These are phyloP conservation scores for Orius laevigatus DNA, from an alignment of 1,140 invertebrate genomes.

Conservation along the genomic window DNA sequence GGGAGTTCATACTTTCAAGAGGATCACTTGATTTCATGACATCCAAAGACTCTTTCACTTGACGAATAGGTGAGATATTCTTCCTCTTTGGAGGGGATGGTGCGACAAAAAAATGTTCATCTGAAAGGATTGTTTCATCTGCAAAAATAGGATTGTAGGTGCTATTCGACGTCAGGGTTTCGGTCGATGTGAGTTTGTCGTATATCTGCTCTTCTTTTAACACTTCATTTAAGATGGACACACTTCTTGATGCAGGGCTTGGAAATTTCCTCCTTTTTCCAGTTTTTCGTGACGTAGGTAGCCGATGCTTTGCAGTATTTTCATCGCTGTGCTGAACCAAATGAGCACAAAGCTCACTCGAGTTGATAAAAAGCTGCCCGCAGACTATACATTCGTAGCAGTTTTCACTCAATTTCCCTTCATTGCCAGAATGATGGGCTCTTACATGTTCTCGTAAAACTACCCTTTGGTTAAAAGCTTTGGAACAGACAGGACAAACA, in stretches of 20 bases:
- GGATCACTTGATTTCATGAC: slow-evolving; percentile 18
- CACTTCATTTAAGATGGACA: slow-evolving; percentile 17
- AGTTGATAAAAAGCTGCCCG: slow-evolving; percentile 43
- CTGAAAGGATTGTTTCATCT: slow-evolving; percentile 20
- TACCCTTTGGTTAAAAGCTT: slow-evolving; percentile 67
- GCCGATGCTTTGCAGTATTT: slow-evolving; percentile 58
- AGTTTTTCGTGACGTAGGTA: slow-evolving; percentile 35
- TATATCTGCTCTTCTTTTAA: slow-evolving; percentile 33
- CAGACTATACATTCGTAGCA: slow-evolving; percentile 58
- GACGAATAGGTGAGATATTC: slow-evolving; percentile 29
- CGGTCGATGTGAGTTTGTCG: slow-evolving; percentile 27
- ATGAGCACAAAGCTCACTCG: slow-evolving; percentile 57
- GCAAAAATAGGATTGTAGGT: slow-evolving; percentile 14
- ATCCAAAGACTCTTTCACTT: slow-evolving; percentile 58
- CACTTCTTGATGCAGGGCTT: slow-evolving; percentile 1
- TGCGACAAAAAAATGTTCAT: slow-evolving; percentile 25
- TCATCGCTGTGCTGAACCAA: slow-evolving; percentile 66
- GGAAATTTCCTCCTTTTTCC: slow-evolving; percentile 26
- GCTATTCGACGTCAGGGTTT: slow-evolving; percentile 27
- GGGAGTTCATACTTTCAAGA: neutral
- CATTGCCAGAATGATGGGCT: slow-evolving; percentile 62
- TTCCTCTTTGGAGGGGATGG: slow-evolving; percentile 25
- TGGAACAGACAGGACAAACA: slow-evolving; percentile 82
- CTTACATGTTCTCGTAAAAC: slow-evolving; percentile 64
- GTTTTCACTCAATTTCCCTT: slow-evolving; percentile 35